phyloP scores from a whole-genome alignment of 2,113 vertebrate species.

The Noturus placidus region DNA sequence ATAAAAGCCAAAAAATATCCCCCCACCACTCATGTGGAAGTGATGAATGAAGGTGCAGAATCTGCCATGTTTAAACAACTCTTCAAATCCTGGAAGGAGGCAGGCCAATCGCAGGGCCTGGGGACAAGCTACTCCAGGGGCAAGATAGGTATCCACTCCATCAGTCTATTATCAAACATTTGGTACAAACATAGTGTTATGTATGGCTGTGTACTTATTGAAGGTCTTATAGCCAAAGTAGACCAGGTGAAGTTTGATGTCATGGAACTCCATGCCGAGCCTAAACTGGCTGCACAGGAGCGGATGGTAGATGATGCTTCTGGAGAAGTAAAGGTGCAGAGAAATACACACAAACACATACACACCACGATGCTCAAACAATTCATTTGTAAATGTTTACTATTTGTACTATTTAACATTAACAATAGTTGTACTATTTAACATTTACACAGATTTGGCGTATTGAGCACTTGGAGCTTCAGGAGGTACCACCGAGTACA shows the following conservation, averaged over 20 bases:
- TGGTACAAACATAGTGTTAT: not conserved
- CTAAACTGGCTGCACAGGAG: slow-evolving; percentile 84
- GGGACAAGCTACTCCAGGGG: slow-evolving; percentile 74
- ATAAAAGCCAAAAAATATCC: slow-evolving; percentile 89
- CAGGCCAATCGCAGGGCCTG: slow-evolving; percentile 74
- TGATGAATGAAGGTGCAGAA: slow-evolving; percentile 84
- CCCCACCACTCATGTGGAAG: slow-evolving; percentile 77
- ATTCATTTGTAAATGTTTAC: not conserved
- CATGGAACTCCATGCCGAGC: slow-evolving; percentile 80
- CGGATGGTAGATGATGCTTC: slow-evolving; percentile 88
- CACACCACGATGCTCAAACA: not conserved
- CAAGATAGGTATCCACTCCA: slow-evolving; percentile 76
- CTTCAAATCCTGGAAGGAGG: slow-evolving; percentile 84
- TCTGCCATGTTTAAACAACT: slow-evolving; percentile 89
- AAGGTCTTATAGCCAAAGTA: slow-evolving; percentile 76
- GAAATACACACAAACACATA: not conserved
- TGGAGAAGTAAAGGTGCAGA: slow-evolving; percentile 77
- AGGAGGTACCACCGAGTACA: slow-evolving; percentile 73
- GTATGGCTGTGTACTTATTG: not conserved
- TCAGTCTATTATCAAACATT: not conserved
- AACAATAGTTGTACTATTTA: not conserved
- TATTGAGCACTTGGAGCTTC: slow-evolving; percentile 80
- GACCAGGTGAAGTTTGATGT: slow-evolving; percentile 85
- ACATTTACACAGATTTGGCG: slow-evolving; percentile 80
- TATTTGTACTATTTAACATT: not conserved